phyloP scores from a whole-genome alignment of 2,113 vertebrate genomes.

The Casuarius casuarius region DNA sequence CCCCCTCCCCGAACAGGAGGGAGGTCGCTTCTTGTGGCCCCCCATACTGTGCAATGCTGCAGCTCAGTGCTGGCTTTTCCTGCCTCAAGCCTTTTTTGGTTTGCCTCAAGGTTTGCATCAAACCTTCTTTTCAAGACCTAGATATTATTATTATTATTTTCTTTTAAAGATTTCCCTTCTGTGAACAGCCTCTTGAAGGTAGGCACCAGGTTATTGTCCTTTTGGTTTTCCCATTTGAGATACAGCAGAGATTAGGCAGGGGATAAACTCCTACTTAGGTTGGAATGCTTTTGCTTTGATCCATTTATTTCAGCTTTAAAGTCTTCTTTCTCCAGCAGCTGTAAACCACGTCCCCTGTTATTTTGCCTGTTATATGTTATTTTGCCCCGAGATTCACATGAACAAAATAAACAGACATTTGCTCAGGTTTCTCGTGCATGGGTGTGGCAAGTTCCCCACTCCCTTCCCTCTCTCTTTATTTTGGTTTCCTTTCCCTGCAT shows the following conservation, averaged over 20 bases:
- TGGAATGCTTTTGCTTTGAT: neutral
- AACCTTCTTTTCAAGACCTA: neutral
- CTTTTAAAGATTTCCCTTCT: neutral
- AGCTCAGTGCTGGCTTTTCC: rapidly evolving
- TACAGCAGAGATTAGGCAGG: neutral
- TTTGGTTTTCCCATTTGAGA: neutral
- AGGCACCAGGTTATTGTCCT: neutral
- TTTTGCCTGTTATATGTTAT: neutral
- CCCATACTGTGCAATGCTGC: neutral
- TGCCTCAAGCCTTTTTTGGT: neutral
- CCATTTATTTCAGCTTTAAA: neutral
- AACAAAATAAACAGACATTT: neutral
- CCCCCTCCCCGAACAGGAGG: neutral
- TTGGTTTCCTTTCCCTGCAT: neutral
- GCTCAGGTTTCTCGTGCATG: neutral
- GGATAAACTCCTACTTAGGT: rapidly evolving
- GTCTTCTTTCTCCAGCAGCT: neutral
- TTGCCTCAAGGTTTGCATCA: neutral
- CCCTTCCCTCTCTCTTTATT: neutral
- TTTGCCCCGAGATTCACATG: neutral
- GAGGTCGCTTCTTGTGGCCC: neutral
- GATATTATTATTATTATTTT: neutral
- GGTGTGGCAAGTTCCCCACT: neutral
- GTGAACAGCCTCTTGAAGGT: neutral
- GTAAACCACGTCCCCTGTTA: neutral